Conservation (phyloP, 2,113 vertebrate genomes). For the Probosciger aterrimus region DNA sequence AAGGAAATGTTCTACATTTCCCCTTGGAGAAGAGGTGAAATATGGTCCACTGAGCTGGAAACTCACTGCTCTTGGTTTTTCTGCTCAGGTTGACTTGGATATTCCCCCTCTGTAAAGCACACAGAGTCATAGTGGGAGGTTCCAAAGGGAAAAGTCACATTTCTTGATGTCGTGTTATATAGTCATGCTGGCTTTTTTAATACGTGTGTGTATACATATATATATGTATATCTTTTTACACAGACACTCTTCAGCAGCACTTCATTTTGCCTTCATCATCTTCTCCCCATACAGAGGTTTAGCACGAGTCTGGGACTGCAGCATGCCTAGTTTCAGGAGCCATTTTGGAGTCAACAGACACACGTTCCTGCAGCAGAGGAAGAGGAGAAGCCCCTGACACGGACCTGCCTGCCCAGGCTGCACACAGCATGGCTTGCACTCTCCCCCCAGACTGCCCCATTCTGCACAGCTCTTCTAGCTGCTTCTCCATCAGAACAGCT, state of each 20-base stretch:
- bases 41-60: neutral
- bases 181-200: neutral
- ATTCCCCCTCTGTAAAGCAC: neutral
- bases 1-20: conserved; percentile 31
- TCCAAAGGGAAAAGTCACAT: neutral
- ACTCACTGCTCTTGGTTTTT: neutral
- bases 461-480: neutral
- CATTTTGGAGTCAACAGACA: neutral
- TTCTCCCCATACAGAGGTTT: neutral
- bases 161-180: neutral
- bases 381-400: neutral
- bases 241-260: neutral
- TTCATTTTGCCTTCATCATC: neutral
- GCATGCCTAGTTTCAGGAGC: neutral
- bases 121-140: neutral
- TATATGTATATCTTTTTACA: neutral
- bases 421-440: neutral
- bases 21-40: neutral
- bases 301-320: neutral
- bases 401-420: neutral
- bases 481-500: neutral
- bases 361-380: neutral
- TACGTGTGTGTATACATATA: fast-evolving
- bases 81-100: neutral
- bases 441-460: neutral